Evolutionary conservation across 2,888 invertebrate genomes (phyloP).

Genomic region (Microdon myrmicae): DNA sequence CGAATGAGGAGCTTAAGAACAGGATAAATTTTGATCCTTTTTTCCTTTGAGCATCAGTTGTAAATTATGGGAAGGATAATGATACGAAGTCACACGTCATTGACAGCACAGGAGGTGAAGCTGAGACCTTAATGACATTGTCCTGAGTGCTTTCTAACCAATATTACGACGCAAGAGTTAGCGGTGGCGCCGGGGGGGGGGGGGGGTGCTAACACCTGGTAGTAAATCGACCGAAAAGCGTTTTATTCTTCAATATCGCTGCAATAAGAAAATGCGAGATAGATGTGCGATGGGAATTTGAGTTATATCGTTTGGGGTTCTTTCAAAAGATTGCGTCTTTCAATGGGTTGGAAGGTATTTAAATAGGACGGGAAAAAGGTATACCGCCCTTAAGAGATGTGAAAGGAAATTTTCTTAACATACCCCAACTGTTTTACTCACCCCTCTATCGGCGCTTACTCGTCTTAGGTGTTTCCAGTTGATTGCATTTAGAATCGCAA

Average conservation of each 20-base stretch:
- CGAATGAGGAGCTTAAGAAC: conserved; percentile 5
- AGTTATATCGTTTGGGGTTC: conserved; percentile 1
- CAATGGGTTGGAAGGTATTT: conserved; percentile 3
- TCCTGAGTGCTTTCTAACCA: too few species aligned
- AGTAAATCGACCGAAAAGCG: conserved; percentile 26
- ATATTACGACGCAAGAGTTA: too few species aligned
- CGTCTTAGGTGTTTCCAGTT: too few species aligned
- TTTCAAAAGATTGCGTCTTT: conserved; percentile 1
- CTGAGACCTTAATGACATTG: conserved; percentile 17
- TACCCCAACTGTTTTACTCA: too few species aligned
- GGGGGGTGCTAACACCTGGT: conserved; percentile 2
- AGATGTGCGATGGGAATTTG: conserved; percentile 5
- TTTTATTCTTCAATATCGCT: conserved; percentile 30
- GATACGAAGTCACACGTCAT: conserved; percentile 24
- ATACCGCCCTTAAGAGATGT: too few species aligned
- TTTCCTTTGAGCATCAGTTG: conserved; percentile 23
- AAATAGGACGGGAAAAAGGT: too few species aligned
- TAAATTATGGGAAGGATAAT: conserved; percentile 38
- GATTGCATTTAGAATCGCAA: too few species aligned
- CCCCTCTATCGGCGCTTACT: too few species aligned
- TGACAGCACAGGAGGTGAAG: not conserved
- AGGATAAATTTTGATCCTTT: not conserved
- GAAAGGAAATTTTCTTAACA: too few species aligned
- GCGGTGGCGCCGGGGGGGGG: too few species aligned
- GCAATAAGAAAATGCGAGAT: too few species aligned